Conservation (phyloP, 2,888 invertebrate genomes). For the Syritta pipiens region DNA sequence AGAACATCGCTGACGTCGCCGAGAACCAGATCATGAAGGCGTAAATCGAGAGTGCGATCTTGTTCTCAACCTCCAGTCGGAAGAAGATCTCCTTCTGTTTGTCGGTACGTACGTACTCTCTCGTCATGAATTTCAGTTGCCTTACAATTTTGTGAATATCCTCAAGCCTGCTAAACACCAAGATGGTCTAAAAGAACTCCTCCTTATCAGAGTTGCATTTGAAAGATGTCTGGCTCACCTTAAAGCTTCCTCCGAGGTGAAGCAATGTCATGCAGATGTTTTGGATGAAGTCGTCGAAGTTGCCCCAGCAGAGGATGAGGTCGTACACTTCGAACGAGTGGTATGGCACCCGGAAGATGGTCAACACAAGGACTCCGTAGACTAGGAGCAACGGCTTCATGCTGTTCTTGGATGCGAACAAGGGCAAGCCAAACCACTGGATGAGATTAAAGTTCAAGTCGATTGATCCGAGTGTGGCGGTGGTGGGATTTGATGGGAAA, state of each 20-base stretch:
- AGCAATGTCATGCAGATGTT: slow-evolving; percentile 69
- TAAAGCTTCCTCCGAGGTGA: slow-evolving; percentile 62
- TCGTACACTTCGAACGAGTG: slow-evolving; percentile 69
- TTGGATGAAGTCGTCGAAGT: slow-evolving; percentile 69
- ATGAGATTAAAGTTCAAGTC: slow-evolving; percentile 72
- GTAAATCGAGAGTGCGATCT: slow-evolving; percentile 61
- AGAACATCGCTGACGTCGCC: not conserved
- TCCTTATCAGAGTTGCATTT: too few relatives aligned
- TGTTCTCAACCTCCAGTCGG: slow-evolving; percentile 67
- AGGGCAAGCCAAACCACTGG: slow-evolving; percentile 72
- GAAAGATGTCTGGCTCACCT: slow-evolving; percentile 49
- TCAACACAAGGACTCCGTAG: slow-evolving; percentile 52
- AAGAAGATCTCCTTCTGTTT: slow-evolving; percentile 58
- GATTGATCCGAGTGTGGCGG: slow-evolving; percentile 72
- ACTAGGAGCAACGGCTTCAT: slow-evolving; percentile 6
- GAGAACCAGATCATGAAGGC: slow-evolving; percentile 64
- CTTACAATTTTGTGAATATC: slow-evolving; percentile 57
- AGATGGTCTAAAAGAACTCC: slow-evolving; percentile 67
- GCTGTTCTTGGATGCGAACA: not conserved
- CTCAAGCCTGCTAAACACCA: slow-evolving; percentile 65
- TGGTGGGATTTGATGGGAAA: slow-evolving; percentile 70
- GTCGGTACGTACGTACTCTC: slow-evolving; percentile 61
- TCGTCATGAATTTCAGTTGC: slow-evolving; percentile 59
- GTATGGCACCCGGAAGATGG: slow-evolving; percentile 58
- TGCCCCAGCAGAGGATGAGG: slow-evolving; percentile 49